Percentiles rank a stretch among this genome's conserved stretches.
phyloP scores from a whole-genome alignment of 2,888 invertebrate genomes.

The Gnatocerus cornutus region DNA sequence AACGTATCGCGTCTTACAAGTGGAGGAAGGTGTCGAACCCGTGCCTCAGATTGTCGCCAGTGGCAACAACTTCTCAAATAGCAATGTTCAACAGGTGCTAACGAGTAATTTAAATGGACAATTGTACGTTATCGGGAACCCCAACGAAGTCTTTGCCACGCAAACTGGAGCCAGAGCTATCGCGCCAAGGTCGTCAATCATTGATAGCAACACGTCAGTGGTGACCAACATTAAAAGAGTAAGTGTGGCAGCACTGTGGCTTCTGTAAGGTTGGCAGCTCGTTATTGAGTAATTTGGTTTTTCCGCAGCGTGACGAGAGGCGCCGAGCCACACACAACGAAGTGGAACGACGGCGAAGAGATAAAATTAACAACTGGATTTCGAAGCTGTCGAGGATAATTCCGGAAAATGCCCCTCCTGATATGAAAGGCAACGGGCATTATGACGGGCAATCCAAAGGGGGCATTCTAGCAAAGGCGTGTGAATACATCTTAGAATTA shows the following conservation, averaged over 20 bases:
- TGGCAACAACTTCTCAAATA: slow-evolving; percentile 64
- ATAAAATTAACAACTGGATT: slow-evolving; percentile 98
- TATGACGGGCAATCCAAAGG: slow-evolving; percentile 89
- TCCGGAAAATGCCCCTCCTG: slow-evolving; percentile 76
- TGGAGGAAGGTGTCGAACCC: slow-evolving; percentile 74
- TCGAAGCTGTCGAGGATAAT: slow-evolving; percentile 92
- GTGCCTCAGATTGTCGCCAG: slow-evolving; percentile 72
- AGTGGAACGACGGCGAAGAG: slow-evolving; percentile 93
- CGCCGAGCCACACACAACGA: slow-evolving; percentile 95
- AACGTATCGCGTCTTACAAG: slow-evolving; percentile 87
- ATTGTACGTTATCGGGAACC: slow-evolving; percentile 88
- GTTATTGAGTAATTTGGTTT: no score
- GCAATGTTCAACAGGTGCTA: slow-evolving; percentile 74
- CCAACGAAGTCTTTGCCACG: slow-evolving; percentile 83
- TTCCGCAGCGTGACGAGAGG: slow-evolving; percentile 84
- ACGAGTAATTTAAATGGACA: slow-evolving; percentile 79
- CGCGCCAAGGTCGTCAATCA: slow-evolving; percentile 73
- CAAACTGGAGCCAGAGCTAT: slow-evolving; percentile 76
- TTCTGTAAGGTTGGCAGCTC: no score
- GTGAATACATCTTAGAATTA: slow-evolving; percentile 93
- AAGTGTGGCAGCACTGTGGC: slow-evolving; percentile 26
- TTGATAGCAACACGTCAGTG: slow-evolving; percentile 73
- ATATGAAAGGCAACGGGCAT: slow-evolving; percentile 78
- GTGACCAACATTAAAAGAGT: slow-evolving; percentile 73
- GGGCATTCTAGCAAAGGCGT: slow-evolving; percentile 95